phyloP scores from a whole-genome alignment of 2,888 invertebrate genomes.

The Drosophila multiciliata region DNA sequence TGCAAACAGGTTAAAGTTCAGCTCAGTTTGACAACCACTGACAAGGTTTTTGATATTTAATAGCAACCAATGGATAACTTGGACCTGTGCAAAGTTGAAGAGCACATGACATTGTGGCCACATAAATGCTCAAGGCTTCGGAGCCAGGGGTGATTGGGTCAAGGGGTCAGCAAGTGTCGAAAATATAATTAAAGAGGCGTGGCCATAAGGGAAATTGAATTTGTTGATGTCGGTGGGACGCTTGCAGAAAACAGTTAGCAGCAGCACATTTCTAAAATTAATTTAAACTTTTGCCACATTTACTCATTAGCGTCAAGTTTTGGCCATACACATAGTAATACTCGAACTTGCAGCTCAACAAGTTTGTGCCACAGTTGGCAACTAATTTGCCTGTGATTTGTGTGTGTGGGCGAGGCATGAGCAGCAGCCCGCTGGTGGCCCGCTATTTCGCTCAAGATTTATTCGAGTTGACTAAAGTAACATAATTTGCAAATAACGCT shows the following conservation, averaged over 20 bases:
- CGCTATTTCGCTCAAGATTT: conserved; percentile 59
- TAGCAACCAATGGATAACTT: conserved; percentile 20
- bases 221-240: conserved; percentile 16
- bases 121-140: conserved; percentile 6
- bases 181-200: conserved; percentile 55
- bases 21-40: neutral
- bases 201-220: conserved; percentile 57
- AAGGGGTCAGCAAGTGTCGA: conserved; percentile 45
- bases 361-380: conserved; percentile 50
- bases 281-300: conserved; percentile 78
- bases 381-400: conserved; percentile 75
- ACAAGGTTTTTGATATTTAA: conserved; percentile 1
- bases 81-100: conserved; percentile 23
- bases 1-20: too few relatives aligned
- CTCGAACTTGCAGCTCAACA: conserved; percentile 69
- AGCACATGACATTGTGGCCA: conserved; percentile 14
- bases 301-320: conserved; percentile 75
- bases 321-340: conserved; percentile 25
- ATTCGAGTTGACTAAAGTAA: conserved; percentile 74
- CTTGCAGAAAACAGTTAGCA: conserved; percentile 15
- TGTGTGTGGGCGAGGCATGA: conserved; percentile 44
- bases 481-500: conserved; percentile 70
- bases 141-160: neutral
- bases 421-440: conserved; percentile 13
- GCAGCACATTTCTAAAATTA: conserved; percentile 69